These are phyloP conservation scores for Rotaria magnacalcarata DNA, from an alignment of 2,888 invertebrate genomes.

Conservation along the genomic window DNA sequence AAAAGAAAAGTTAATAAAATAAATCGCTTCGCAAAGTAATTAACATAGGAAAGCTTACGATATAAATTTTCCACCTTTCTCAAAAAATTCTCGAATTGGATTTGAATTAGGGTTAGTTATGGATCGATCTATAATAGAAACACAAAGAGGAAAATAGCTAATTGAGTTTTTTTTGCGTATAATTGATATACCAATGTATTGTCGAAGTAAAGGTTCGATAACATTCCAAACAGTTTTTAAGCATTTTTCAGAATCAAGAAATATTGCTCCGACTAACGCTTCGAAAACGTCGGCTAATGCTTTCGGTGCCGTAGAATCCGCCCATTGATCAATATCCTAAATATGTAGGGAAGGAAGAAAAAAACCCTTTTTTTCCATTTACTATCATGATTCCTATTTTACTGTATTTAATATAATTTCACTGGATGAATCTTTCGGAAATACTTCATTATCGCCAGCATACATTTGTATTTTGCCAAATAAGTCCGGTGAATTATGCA, in stretches of 20 bases:
- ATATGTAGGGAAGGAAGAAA: not conserved
- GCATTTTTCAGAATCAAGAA: constrained; percentile 39
- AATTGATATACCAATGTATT: constrained; percentile 34
- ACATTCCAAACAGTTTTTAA: constrained; percentile 43
- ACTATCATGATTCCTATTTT: not conserved
- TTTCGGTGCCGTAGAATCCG: constrained; percentile 40
- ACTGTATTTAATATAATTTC: not conserved
- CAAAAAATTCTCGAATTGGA: not conserved
- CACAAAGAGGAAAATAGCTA: too few species aligned
- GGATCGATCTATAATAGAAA: not conserved
- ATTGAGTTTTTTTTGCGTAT: not conserved
- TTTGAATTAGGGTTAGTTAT: not conserved
- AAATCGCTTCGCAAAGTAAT: not conserved
- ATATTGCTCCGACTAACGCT: constrained; percentile 44
- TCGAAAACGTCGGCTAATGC: constrained; percentile 46
- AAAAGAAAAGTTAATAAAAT: not conserved
- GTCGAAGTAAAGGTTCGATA: constrained; percentile 32
- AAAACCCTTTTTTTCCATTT: not conserved
- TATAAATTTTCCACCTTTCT: not conserved
- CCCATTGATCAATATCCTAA: constrained; percentile 7
- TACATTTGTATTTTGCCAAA: not conserved
- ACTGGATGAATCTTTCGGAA: not conserved
- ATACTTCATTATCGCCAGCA: not conserved
- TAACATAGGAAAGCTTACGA: not conserved
- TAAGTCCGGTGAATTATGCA: constrained; percentile 31